A percentile compares a stretch with the other conserved stretches of the same genome.
These are phyloP conservation scores for Glaucomys volans DNA, from an alignment of 2,113 vertebrate species.

Conservation along the genomic window DNA sequence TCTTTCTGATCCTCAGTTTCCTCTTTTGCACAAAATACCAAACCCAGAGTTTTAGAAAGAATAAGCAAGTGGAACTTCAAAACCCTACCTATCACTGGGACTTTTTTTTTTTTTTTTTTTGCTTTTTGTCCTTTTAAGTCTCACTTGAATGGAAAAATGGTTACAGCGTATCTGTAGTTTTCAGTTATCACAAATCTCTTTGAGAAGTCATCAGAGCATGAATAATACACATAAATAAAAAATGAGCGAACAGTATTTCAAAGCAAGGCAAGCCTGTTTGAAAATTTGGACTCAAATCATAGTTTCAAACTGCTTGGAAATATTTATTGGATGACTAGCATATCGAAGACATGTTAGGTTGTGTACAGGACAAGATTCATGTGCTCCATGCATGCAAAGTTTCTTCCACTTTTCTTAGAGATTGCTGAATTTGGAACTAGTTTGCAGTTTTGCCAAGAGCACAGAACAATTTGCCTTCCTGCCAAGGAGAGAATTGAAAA, in stretches of 20 bases:
- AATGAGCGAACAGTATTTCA: constrained; percentile 61
- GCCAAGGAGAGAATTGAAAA: constrained; percentile 56
- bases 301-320: constrained; percentile 53
- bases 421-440: background rate
- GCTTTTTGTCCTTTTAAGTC: background rate
- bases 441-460: background rate
- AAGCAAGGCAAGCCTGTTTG: constrained; percentile 47
- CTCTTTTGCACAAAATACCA: background rate
- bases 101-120: background rate
- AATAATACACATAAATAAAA: constrained; percentile 62
- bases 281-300: constrained; percentile 22
- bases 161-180: background rate
- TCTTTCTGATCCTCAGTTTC: background rate
- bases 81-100: background rate
- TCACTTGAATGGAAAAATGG: constrained; percentile 38
- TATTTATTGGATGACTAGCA: background rate
- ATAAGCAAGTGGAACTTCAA: background rate
- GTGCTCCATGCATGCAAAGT: background rate
- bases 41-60: background rate
- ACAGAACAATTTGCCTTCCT: constrained; percentile 28
- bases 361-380: background rate
- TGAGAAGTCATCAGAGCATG: constrained; percentile 41
- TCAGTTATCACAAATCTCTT: constrained; percentile 56
- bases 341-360: background rate
- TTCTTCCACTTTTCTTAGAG: background rate